Conservation (phyloP, 2,113 vertebrate species). For the Glaucomys volans region DNA sequence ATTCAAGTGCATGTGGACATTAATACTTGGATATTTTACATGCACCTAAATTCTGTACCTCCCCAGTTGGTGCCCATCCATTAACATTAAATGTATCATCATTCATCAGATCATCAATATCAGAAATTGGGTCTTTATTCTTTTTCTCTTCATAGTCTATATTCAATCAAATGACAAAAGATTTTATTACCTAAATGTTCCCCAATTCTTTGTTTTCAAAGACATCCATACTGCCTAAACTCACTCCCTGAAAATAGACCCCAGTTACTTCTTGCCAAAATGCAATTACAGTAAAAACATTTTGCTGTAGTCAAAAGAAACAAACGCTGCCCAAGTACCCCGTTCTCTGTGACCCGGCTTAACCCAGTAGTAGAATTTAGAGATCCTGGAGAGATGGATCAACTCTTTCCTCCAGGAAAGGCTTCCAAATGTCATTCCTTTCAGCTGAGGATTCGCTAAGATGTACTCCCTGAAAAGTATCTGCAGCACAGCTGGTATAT, state of each 20-base stretch:
- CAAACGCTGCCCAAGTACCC: background rate
- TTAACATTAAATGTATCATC: background rate
- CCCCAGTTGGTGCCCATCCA: background rate
- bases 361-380: background rate
- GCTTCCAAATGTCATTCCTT: background rate
- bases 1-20: background rate
- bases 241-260: background rate
- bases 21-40: background rate
- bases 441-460: background rate
- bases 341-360: background rate
- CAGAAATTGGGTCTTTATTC: background rate
- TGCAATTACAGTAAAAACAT: background rate
- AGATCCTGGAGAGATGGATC: background rate
- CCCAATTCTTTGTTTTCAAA: constrained; percentile 53
- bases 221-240: background rate
- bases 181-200: constrained; percentile 29
- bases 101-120: background rate
- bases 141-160: background rate
- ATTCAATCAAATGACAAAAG: background rate
- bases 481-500: background rate
- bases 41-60: background rate
- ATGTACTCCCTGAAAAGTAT: background rate
- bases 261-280: background rate
- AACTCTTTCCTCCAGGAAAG: background rate
- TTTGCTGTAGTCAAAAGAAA: background rate